Evolutionary conservation across 2,888 invertebrate genomes (phyloP).

Genomic region (Cosmorhoe ocellata): DNA sequence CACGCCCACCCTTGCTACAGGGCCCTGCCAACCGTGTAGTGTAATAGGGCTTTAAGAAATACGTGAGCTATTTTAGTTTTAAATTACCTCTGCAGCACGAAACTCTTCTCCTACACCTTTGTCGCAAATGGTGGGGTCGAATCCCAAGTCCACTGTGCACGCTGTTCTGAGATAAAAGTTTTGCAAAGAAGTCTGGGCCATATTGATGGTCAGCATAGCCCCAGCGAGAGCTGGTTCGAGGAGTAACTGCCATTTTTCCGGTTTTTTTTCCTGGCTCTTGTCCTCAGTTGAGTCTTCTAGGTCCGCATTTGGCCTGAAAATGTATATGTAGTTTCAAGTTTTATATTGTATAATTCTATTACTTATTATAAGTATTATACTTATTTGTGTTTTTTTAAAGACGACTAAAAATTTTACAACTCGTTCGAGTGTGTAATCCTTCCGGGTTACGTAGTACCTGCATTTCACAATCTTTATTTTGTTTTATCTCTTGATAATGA

Average conservation of each 20-base stretch:
- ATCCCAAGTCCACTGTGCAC: conserved; percentile 86
- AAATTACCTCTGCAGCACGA: conserved; percentile 59
- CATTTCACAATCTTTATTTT: too few species aligned
- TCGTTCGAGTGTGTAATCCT: too few species aligned
- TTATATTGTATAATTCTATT: too few species aligned
- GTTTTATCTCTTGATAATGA: too few species aligned
- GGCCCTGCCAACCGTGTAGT: too few species aligned
- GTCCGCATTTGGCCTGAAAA: conserved; percentile 37
- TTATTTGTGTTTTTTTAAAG: neutral
- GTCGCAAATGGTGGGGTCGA: conserved; percentile 84
- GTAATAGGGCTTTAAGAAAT: too few species aligned
- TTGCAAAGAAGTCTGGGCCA: conserved; percentile 86
- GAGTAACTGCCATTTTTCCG: conserved; percentile 75
- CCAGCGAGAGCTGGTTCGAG: conserved; percentile 88
- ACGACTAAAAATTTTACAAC: too few species aligned
- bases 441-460: too few species aligned
- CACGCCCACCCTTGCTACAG: too few species aligned
- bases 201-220: conserved; percentile 82
- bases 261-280: conserved; percentile 6
- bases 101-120: conserved; percentile 75
- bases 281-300: conserved; percentile 28
- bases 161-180: conserved; percentile 89
- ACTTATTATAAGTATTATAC: too few species aligned
- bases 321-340: neutral
- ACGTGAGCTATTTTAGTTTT: neutral